Evolutionary conservation across 1,140 invertebrate genomes (phyloP).

Genomic region (Euborellia annulipes): DNA sequence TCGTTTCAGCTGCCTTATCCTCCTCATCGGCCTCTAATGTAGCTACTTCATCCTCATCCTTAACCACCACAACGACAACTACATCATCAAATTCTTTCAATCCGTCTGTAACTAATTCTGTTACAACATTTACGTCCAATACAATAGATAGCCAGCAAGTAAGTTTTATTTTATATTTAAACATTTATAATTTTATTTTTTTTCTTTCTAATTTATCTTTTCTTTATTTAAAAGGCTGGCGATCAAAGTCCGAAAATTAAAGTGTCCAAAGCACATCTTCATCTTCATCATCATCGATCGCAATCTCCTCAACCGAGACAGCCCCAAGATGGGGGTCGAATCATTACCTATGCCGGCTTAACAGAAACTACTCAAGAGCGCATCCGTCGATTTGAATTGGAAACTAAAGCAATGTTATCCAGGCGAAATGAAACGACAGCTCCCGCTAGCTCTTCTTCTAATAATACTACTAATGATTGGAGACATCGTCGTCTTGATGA

Average conservation of each 20-base stretch:
- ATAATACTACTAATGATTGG: slow-evolving; percentile 23
- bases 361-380: slow-evolving; percentile 42
- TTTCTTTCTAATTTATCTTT: too few relatives aligned
- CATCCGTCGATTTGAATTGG: slow-evolving; percentile 49
- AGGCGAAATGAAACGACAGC: too few relatives aligned
- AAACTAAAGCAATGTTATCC: slow-evolving; percentile 45
- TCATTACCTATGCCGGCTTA: slow-evolving; percentile 38
- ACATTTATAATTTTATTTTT: too few relatives aligned
- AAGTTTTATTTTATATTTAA: background rate
- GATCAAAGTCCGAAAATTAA: background rate
- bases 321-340: slow-evolving; percentile 31
- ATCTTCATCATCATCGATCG: slow-evolving; percentile 26
- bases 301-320: slow-evolving; percentile 30
- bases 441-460: too few relatives aligned
- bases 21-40: too few relatives aligned
- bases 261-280: background rate
- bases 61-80: too few relatives aligned
- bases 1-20: too few relatives aligned
- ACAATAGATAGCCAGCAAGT: background rate
- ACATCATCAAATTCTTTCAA: too few relatives aligned
- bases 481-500: slow-evolving; percentile 31
- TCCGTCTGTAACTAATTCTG: too few relatives aligned
- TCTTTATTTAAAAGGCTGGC: too few relatives aligned
- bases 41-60: too few relatives aligned
- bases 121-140: too few relatives aligned